Base-by-base conservation (phyloP, 2,888 invertebrate species). In the Lasioglossum pauxillum region DNA sequence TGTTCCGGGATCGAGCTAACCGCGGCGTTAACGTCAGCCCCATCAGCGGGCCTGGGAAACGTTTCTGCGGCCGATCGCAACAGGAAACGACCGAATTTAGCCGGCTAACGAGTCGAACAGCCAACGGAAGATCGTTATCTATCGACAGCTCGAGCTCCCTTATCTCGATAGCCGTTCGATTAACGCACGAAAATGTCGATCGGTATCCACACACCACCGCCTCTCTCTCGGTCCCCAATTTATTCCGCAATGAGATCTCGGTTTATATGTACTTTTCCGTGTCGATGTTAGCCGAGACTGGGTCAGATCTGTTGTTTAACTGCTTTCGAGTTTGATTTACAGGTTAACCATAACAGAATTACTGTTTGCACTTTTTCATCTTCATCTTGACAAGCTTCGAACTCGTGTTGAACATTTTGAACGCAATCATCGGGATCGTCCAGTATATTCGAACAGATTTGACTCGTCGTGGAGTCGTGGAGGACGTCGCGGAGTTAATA, bases 21-120 rank as follows among this genome's bases (percentile, higher is more conserved):
- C 72, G 53, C 53, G 83, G 44, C 44, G 82, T 82, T 84, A 71
- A 53, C 53, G 78, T 69, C 67, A 35, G 78, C 72, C 75, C 77
- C 75, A 77, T 84, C 84, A 35, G 1, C 41, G 49, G 3, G 74
- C 73, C 46, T 35, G 82, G 83, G 75, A 78, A 84, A 75, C 74
- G 83, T 78, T 83, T 67, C 67, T 35, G 67, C 67, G 35, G 67
- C 19, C 74, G 78, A 38, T 72, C 71, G 75, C 83, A 69, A 57
- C 78, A 67, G 60, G 82, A 72, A 72, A 83, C 84, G 83, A 78
- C 64, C 78, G 75, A 85, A 85, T 78, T 84, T 84, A 71, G 64
- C 60, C 49, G 75, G 79, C 72, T 83, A 83, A 84, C 71, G 84
- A 83, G 83, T n/a, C 78, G 78, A 77, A 74, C 41, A 19, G 31